Conservation (phyloP, 2,888 invertebrate species). For the Phasia obesa region DNA sequence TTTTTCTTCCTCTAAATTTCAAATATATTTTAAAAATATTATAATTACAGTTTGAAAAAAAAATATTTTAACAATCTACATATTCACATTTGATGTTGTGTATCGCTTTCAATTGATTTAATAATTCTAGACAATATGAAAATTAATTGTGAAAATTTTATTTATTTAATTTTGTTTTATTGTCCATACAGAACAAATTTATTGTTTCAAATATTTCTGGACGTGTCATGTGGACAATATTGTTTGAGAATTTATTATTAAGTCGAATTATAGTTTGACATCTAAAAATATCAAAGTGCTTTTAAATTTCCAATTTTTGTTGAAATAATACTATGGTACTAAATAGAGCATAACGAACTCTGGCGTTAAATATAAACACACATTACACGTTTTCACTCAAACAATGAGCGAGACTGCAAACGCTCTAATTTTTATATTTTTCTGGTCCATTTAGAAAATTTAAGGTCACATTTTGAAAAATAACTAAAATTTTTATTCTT, state of each 20-base stretch:
- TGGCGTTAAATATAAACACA: too few relatives aligned
- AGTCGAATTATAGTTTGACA: slow-evolving; percentile 30
- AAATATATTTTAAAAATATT: slow-evolving; percentile 30
- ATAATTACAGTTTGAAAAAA: slow-evolving; percentile 26
- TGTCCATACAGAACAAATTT: slow-evolving; percentile 17
- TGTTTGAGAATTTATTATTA: slow-evolving; percentile 15
- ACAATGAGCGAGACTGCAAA: too few relatives aligned
- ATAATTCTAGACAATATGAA: slow-evolving; percentile 7
- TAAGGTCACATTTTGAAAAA: too few relatives aligned
- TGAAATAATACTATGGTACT: too few relatives aligned
- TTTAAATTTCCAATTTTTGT: too few relatives aligned
- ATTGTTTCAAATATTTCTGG: slow-evolving; percentile 32
- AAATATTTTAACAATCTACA: neutral
- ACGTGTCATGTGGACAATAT: slow-evolving; percentile 21
- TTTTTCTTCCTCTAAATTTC: too few relatives aligned
- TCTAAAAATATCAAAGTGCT: too few relatives aligned
- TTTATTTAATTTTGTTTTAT: slow-evolving; percentile 4
- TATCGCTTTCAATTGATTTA: slow-evolving; percentile 1
- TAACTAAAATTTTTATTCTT: too few relatives aligned
- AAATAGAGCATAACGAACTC: too few relatives aligned
- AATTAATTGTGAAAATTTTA: slow-evolving; percentile 13
- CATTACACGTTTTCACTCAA: too few relatives aligned
- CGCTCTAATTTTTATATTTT: too few relatives aligned
- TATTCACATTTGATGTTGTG: neutral
- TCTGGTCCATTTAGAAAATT: too few relatives aligned